Conservation (phyloP, 2,888 invertebrate genomes). For the Atethmia centrago region DNA sequence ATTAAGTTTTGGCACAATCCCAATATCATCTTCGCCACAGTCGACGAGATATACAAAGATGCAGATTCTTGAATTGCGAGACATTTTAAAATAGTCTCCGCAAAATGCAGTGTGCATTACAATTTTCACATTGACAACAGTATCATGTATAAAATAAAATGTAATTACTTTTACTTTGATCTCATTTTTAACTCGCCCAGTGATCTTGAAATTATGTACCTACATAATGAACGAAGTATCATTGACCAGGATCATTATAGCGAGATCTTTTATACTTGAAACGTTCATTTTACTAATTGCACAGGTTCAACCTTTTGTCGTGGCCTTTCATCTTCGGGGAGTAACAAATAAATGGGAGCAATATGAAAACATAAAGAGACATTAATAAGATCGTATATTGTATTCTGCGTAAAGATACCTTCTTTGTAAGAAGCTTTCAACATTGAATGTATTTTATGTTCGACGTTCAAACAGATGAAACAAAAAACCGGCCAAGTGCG, state of each 20-base stretch:
- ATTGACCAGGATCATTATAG: conserved; percentile 33
- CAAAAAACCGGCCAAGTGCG: too few species aligned
- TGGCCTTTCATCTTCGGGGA: conserved; percentile 39
- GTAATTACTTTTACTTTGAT: background rate
- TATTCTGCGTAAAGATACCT: conserved; percentile 22
- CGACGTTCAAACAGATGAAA: conserved; percentile 43
- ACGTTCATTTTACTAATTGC: conserved; percentile 47
- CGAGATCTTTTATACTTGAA: conserved; percentile 20
- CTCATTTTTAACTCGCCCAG: background rate
- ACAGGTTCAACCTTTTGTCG: conserved; percentile 16
- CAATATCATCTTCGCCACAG: conserved; percentile 31
- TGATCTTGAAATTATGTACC: conserved; percentile 2
- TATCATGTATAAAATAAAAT: background rate
- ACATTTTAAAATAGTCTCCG: conserved; percentile 3
- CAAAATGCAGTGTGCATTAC: conserved; percentile 3
- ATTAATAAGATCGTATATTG: conserved; percentile 23
- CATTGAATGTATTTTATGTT: conserved; percentile 39
- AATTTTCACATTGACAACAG: background rate
- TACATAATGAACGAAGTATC: conserved; percentile 15
- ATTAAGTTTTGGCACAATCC: conserved; percentile 51
- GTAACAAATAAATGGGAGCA: conserved; percentile 35
- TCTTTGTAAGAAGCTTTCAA: conserved; percentile 33
- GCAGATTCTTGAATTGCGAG: conserved; percentile 3
- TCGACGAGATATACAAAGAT: conserved; percentile 19
- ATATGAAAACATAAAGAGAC: conserved; percentile 36